phyloP scores from a whole-genome alignment of 2,888 invertebrate species.

The Capitulum mitella region DNA sequence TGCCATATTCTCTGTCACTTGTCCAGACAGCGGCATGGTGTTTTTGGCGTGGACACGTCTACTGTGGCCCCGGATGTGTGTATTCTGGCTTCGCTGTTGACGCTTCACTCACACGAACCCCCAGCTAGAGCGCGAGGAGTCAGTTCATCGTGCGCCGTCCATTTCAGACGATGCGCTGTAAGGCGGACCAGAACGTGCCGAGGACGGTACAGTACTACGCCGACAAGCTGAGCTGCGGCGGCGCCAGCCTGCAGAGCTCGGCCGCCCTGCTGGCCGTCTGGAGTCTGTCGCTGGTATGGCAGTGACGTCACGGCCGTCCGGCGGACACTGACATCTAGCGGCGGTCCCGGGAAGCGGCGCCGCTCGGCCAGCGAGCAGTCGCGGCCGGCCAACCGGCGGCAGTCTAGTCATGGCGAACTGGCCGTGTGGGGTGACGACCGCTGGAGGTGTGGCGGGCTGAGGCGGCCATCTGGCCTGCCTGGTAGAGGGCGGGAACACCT shows the following conservation, averaged over 20 bases:
- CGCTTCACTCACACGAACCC: too few relatives aligned
- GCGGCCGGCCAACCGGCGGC: neutral
- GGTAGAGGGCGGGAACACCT: too few relatives aligned
- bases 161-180: neutral
- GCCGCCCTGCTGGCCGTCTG: slow-evolving; percentile 33
- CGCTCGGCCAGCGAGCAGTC: neutral
- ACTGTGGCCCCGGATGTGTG: too few relatives aligned
- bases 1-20: too few relatives aligned
- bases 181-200: neutral
- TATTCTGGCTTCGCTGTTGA: too few relatives aligned
- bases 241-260: slow-evolving; percentile 33
- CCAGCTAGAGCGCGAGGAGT: too few relatives aligned
- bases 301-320: slow-evolving; percentile 26
- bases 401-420: neutral
- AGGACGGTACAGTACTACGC: neutral
- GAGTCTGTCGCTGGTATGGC: slow-evolving; percentile 36
- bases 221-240: slow-evolving; percentile 39
- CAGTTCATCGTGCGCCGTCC: neutral
- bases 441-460: too few relatives aligned
- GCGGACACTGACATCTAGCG: neutral
- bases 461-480: too few relatives aligned
- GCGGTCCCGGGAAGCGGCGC: neutral
- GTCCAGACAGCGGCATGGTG: too few relatives aligned
- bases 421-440: too few relatives aligned
- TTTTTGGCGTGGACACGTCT: too few relatives aligned